Base-by-base conservation (phyloP, 2,888 invertebrate species). In the Aquatica leii region DNA sequence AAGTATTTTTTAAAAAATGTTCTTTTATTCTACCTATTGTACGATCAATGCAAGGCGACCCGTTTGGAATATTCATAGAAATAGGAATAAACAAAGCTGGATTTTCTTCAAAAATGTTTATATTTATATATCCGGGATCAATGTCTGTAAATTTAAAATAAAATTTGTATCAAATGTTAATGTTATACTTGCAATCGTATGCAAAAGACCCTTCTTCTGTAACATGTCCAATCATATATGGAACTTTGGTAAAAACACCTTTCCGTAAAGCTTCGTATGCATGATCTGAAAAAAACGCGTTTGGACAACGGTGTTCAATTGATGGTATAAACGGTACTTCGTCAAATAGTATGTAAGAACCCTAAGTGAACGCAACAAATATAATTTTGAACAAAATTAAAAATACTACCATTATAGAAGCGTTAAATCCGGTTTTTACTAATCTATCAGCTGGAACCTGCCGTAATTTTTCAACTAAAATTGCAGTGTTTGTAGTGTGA, bases 161-260 rank as follows among this genome's bases (percentile, higher is more conserved):
- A n/a, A n/a, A n/a, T 5, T 8, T 4, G 37, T 37, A 4, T 5
- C 37, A 4, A 6, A n/a, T n/a, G n/a, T n/a, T n/a, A n/a, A 4
- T n/a, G 12, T 37, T n/a, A 37, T 8, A 18, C 53, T 53, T 58
- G 53, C 62, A 58, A 12, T 20, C 11, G 17, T 62, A 62, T 1
- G 58, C 48, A 43, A 51, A 51, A 12, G 63, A 50, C 11, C 65
- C 65, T 58, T 65, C 65, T 24, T 65, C 65, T 0, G 60, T 50
- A 12, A 52, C 57, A n/a, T 34, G 49, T 1, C 65, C 65, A 14
- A 53, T 4, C 21, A 65, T 52, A 12, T 53, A 57, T 15, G 65
- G 65, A n/a, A 65, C 60, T 17, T 49, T 56, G n/a, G 18, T 17
- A 20, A 35, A 52, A 15, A 49, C 5, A n/a, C 65, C 65, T 8